A percentile compares a stretch with the other conserved stretches of the same genome.
Evolutionary conservation across 2,797 vertebrate species (phyloP).

Genomic region (Rhabdomys pumilio): DNA sequence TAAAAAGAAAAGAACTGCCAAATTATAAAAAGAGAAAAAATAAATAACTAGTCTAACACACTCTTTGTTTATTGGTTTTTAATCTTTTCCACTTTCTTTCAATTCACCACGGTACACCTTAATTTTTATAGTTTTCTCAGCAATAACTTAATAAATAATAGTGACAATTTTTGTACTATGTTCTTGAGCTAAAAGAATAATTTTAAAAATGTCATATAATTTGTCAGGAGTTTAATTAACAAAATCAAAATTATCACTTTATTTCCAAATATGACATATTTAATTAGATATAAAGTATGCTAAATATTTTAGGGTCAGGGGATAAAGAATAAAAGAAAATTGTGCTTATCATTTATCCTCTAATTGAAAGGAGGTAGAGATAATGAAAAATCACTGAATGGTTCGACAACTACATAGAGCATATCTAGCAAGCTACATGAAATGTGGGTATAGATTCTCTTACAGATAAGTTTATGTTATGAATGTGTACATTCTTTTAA

Average conservation of each 20-base stretch:
- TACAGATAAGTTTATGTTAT: neutral
- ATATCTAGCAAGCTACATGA: neutral
- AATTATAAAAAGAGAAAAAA: neutral
- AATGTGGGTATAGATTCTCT: neutral
- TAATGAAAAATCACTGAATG: neutral
- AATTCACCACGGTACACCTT: neutral
- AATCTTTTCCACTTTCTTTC: neutral
- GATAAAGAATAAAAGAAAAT: neutral
- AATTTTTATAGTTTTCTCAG: neutral
- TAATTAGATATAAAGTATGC: neutral
- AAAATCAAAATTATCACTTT: neutral
- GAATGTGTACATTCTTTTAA: neutral
- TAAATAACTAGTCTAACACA: neutral
- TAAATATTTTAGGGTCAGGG: neutral
- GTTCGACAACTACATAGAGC: neutral
- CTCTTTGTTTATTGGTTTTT: neutral
- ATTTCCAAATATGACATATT: neutral
- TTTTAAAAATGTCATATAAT: neutral
- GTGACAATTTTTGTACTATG: neutral
- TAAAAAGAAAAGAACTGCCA: neutral
- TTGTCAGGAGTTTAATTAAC: neutral
- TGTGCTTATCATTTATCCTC: neutral
- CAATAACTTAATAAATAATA: neutral
- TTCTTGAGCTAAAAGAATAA: neutral
- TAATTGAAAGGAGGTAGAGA: neutral